phyloP scores from a whole-genome alignment of 2,113 vertebrate species.

The Notarius quadriscutis region DNA sequence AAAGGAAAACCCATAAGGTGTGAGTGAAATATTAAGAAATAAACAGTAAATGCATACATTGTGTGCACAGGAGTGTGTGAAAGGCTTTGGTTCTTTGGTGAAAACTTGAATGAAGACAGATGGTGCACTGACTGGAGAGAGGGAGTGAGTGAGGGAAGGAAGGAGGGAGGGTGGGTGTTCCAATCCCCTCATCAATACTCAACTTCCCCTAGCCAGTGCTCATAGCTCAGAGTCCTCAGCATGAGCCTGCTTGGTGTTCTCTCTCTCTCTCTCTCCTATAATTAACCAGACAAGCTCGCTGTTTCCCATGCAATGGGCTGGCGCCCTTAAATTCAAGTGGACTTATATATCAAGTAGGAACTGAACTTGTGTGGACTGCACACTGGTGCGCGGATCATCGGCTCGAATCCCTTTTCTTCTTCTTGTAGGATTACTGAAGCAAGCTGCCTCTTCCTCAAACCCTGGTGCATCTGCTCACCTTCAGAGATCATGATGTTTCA shows the following conservation, averaged over 20 bases:
- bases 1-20: background rate
- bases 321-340: constrained; percentile 23
- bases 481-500: background rate
- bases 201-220: background rate
- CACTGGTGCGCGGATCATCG: background rate
- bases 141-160: no score
- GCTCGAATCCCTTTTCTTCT: background rate
- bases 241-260: background rate
- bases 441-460: background rate
- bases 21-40: background rate
- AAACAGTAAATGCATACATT: background rate
- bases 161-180: background rate
- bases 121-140: background rate
- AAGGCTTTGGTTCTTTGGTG: background rate
- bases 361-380: constrained; percentile 35
- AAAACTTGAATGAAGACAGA: background rate
- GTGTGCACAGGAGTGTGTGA: background rate
- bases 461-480: background rate
- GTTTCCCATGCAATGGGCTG: constrained; percentile 15
- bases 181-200: constrained; percentile 8
- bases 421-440: background rate
- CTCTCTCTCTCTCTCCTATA: constrained; percentile 18
- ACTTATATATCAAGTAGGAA: background rate
- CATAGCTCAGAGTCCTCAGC: background rate
- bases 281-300: constrained; percentile 11